These are phyloP conservation scores for Drosophila testacea DNA, from an alignment of 2,888 invertebrate genomes.

Conservation along the genomic window DNA sequence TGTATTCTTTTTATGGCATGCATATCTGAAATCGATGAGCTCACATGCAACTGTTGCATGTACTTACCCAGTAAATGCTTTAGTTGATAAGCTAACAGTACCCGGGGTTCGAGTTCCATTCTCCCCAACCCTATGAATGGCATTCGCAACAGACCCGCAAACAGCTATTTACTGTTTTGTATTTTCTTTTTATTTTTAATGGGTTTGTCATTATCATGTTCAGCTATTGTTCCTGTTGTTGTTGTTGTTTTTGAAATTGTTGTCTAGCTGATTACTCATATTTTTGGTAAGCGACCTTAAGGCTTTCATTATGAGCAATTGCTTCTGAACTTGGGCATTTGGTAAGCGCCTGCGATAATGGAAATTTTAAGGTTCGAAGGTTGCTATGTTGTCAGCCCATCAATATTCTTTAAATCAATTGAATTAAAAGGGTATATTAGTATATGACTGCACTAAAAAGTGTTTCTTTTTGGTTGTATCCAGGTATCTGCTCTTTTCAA, in stretches of 20 bases:
- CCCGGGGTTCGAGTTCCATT: slow-evolving; percentile 13
- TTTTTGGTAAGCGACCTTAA: slow-evolving; percentile 26
- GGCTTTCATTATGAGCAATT: slow-evolving; percentile 27
- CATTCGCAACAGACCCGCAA: slow-evolving; percentile 11
- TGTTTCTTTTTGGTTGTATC: neutral
- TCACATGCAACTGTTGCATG: slow-evolving; percentile 37
- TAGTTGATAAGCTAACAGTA: slow-evolving; percentile 39
- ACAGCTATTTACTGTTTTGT: slow-evolving; percentile 10
- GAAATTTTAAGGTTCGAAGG: slow-evolving; percentile 18
- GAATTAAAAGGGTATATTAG: slow-evolving; percentile 2
- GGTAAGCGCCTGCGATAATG: slow-evolving; percentile 3
- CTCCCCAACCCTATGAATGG: slow-evolving; percentile 7
- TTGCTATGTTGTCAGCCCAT: slow-evolving; percentile 12
- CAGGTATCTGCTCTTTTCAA: neutral
- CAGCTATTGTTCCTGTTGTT: slow-evolving; percentile 30
- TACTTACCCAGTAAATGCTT: slow-evolving; percentile 1
- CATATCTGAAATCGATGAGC: slow-evolving; percentile 33
- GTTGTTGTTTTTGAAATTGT: slow-evolving; percentile 6
- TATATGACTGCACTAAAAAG: neutral
- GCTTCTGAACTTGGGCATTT: slow-evolving; percentile 20
- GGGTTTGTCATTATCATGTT: slow-evolving; percentile 35
- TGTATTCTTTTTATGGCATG: slow-evolving; percentile 11
- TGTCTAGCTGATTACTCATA: slow-evolving; percentile 33
- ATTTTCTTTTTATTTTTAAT: slow-evolving; percentile 19
- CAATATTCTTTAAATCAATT: neutral